A percentile compares a stretch with the other conserved stretches of the same genome.
phyloP scores from a whole-genome alignment of 2,888 invertebrate genomes.

The Schrankia costaestrigalis region DNA sequence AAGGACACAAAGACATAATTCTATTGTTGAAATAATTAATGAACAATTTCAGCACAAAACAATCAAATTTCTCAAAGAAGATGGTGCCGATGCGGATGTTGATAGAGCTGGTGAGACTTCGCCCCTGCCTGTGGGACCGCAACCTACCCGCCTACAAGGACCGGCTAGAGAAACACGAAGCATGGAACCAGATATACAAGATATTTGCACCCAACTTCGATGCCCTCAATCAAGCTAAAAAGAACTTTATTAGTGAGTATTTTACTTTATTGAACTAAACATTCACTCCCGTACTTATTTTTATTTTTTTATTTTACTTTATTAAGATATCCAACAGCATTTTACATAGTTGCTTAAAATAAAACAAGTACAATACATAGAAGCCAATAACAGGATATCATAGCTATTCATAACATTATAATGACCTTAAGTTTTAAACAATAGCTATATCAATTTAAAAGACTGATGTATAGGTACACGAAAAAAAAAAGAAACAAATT shows the following conservation, averaged over 20 bases:
- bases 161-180: slow-evolving; percentile 23
- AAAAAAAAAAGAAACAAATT: too few relatives aligned
- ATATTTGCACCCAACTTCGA: slow-evolving; percentile 40
- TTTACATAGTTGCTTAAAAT: too few relatives aligned
- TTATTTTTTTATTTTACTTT: too few relatives aligned
- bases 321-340: too few relatives aligned
- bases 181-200: slow-evolving; percentile 40
- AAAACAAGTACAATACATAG: too few relatives aligned
- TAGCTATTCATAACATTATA: too few relatives aligned
- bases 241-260: slow-evolving; percentile 35
- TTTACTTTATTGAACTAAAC: background rate
- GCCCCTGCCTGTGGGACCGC: slow-evolving; percentile 39
- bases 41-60: background rate
- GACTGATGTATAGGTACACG: too few relatives aligned
- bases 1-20: too few relatives aligned
- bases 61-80: slow-evolving; percentile 13
- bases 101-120: slow-evolving; percentile 35
- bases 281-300: background rate
- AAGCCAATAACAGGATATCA: too few relatives aligned
- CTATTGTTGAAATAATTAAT: background rate
- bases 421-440: too few relatives aligned
- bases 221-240: slow-evolving; percentile 23
- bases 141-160: slow-evolving; percentile 28
- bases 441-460: too few relatives aligned
- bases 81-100: slow-evolving; percentile 35